Percentiles rank a stretch among this genome's conserved stretches.
These are phyloP conservation scores for Tychaedon coryphoeus DNA, from an alignment of 2,113 vertebrate genomes.

Conservation along the genomic window DNA sequence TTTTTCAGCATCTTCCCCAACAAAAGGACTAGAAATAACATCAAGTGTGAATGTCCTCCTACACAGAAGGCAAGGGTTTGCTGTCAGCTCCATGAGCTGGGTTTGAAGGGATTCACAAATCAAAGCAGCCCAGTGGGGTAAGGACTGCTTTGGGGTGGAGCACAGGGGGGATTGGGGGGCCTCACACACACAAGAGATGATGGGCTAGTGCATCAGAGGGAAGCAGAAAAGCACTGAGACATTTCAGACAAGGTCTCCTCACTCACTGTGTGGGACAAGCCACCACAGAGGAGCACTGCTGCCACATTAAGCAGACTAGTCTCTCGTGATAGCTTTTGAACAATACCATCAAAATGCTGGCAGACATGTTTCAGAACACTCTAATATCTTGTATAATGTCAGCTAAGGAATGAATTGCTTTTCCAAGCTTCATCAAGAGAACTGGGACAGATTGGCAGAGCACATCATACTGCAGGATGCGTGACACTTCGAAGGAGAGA, in stretches of 20 bases:
- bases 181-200: neutral
- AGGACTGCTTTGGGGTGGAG: neutral
- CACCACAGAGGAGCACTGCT: neutral
- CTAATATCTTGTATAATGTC: neutral
- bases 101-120: neutral
- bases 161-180: neutral
- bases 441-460: neutral
- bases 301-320: neutral
- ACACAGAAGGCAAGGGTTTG: neutral
- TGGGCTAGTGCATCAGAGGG: neutral
- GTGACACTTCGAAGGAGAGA: neutral
- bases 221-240: neutral
- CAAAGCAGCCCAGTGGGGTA: accelerated
- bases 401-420: neutral
- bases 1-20: neutral
- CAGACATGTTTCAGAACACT: neutral
- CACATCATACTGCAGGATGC: neutral
- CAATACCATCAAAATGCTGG: neutral
- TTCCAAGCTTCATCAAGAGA: slow-evolving; percentile 12
- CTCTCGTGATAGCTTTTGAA: neutral
- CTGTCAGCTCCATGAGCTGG: neutral
- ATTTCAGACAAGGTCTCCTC: neutral
- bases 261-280: neutral
- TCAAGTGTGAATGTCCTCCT: neutral
- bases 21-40: neutral